Evolutionary conservation across 1,140 invertebrate genomes (phyloP).

Genomic region (Batillaria attramentaria): DNA sequence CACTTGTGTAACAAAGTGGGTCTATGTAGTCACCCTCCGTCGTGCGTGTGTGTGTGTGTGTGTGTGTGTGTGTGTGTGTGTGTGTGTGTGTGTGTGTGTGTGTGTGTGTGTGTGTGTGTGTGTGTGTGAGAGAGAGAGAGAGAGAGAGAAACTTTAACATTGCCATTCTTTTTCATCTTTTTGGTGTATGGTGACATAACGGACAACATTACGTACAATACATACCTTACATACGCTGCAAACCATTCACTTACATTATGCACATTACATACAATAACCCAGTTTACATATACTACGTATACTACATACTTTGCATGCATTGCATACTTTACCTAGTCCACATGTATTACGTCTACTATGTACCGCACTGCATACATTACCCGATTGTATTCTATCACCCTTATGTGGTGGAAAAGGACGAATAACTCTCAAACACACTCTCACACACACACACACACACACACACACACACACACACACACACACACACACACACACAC

Average conservation of each 20-base stretch:
- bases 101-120: conserved; percentile 18
- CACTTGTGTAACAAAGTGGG: too few relatives aligned
- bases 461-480: neutral
- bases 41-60: neutral
- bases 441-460: neutral
- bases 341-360: too few relatives aligned
- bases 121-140: neutral
- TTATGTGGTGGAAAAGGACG: too few relatives aligned
- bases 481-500: conserved; percentile 1
- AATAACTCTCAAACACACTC: neutral
- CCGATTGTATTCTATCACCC: too few relatives aligned
- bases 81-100: conserved; percentile 33
- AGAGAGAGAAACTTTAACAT: neutral
- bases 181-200: neutral
- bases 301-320: too few relatives aligned
- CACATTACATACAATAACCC: too few relatives aligned
- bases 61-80: conserved; percentile 22
- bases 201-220: neutral
- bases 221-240: too few relatives aligned
- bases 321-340: too few relatives aligned
- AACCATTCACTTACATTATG: too few relatives aligned
- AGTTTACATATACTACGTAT: too few relatives aligned
- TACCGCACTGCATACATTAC: too few relatives aligned
- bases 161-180: neutral
- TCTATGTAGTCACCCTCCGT: too few relatives aligned